phyloP scores from a whole-genome alignment of 1,140 invertebrate genomes.

The Drosophila cardini region DNA sequence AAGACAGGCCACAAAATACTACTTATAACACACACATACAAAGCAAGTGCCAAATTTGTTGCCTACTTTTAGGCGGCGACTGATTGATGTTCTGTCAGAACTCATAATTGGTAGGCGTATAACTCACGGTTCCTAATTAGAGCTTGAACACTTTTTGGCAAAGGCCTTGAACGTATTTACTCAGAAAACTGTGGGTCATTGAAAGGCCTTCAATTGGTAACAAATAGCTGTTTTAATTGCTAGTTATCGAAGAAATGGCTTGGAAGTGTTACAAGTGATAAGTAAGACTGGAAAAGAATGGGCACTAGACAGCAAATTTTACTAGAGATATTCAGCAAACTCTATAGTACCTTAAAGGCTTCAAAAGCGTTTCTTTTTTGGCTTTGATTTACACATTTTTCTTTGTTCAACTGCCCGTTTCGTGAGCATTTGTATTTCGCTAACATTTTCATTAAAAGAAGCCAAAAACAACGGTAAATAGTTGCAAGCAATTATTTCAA shows the following conservation, averaged over 20 bases:
- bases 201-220: background rate
- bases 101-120: constrained; percentile 14
- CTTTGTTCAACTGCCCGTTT: background rate
- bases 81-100: constrained; percentile 42
- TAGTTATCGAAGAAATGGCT: background rate
- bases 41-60: constrained; percentile 8
- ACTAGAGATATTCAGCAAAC: too few relatives aligned
- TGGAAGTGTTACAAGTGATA: too few relatives aligned
- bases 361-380: background rate
- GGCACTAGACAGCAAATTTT: too few relatives aligned
- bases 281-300: too few relatives aligned
- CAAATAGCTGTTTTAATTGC: background rate
- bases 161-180: background rate
- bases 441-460: background rate
- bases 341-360: too few relatives aligned
- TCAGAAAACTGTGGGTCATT: constrained; percentile 1
- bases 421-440: background rate
- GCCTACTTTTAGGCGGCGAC: constrained; percentile 27
- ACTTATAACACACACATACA: constrained; percentile 7
- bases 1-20: constrained; percentile 2
- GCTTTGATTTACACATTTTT: constrained; percentile 7
- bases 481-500: constrained; percentile 53
- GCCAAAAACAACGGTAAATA: constrained; percentile 44
- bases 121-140: constrained; percentile 6
- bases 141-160: background rate